Evolutionary conservation across 2,113 vertebrate species (phyloP).

Genomic region (Puma concolor): DNA sequence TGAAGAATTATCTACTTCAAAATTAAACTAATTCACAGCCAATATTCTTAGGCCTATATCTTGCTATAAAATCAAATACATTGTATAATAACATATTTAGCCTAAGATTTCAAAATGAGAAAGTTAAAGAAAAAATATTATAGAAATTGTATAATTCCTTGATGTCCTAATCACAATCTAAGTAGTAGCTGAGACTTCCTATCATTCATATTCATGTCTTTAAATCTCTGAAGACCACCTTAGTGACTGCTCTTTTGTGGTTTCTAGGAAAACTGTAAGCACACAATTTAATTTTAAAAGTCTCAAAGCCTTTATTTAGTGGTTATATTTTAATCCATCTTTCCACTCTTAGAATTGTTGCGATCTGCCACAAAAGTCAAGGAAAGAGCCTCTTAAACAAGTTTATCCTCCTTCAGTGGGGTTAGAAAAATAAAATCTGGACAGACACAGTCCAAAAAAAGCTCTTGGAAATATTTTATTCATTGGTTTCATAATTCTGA

Average conservation of each 20-base stretch:
- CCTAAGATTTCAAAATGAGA: constrained; percentile 35
- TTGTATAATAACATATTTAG: background rate
- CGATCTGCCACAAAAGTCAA: constrained; percentile 61
- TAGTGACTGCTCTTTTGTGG: constrained; percentile 64
- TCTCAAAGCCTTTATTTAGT: constrained; percentile 74
- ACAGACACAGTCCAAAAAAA: background rate
- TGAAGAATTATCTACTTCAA: background rate
- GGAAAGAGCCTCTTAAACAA: constrained; percentile 61
- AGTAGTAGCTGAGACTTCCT: constrained; percentile 45
- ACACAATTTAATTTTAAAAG: constrained; percentile 70
- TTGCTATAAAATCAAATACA: constrained; percentile 26
- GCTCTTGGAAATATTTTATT: constrained; percentile 49
- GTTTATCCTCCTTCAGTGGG: constrained; percentile 25
- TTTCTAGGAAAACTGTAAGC: constrained; percentile 72
- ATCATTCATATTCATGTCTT: constrained; percentile 12
- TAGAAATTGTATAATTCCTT: constrained; percentile 39
- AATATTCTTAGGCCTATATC: background rate
- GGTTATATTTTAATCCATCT: constrained; percentile 67
- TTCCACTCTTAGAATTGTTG: constrained; percentile 66
- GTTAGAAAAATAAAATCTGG: constrained; percentile 51
- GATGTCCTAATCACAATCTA: constrained; percentile 22
- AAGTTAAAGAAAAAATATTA: constrained; percentile 22
- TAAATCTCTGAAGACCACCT: constrained; percentile 49
- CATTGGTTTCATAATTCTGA: constrained; percentile 42
- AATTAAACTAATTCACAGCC: constrained; percentile 18